phyloP scores from a whole-genome alignment of 2,113 vertebrate genomes.

The Paratilapia polleni region DNA sequence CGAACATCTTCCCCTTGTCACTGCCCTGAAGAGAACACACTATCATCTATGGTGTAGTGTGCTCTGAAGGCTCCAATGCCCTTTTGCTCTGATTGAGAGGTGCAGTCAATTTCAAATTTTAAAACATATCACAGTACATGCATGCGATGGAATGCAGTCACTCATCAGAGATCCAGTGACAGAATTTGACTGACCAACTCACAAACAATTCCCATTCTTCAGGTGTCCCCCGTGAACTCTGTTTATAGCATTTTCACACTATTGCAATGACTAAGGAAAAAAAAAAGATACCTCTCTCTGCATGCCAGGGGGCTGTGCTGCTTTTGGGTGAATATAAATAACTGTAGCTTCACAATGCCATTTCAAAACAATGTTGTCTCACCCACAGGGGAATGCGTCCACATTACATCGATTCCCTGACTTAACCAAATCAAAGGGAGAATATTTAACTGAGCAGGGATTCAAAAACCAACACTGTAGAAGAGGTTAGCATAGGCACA shows the following conservation, averaged over 20 bases:
- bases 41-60: slow-evolving; percentile 80
- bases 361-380: slow-evolving; percentile 68
- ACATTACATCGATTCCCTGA: slow-evolving; percentile 54
- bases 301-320: slow-evolving; percentile 78
- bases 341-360: slow-evolving; percentile 77
- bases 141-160: slow-evolving; percentile 79
- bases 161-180: slow-evolving; percentile 62
- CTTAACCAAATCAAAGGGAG: slow-evolving; percentile 47
- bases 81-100: slow-evolving; percentile 39
- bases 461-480: slow-evolving; percentile 65
- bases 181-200: slow-evolving; percentile 47
- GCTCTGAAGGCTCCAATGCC: slow-evolving; percentile 22
- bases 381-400: slow-evolving; percentile 52
- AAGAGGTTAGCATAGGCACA: slow-evolving; percentile 71
- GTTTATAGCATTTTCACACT: slow-evolving; percentile 76
- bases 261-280: slow-evolving; percentile 70
- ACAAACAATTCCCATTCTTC: slow-evolving; percentile 70
- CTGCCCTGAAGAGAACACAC: slow-evolving; percentile 83
- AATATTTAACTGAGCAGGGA: slow-evolving; percentile 65
- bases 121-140: slow-evolving; percentile 77
- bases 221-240: slow-evolving; percentile 66
- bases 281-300: slow-evolving; percentile 76
- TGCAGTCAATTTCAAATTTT: slow-evolving; percentile 54
- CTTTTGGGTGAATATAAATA: slow-evolving; percentile 71
- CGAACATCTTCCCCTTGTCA: slow-evolving; percentile 90